phyloP scores from a whole-genome alignment of 2,113 vertebrate species.

The Tenrec ecaudatus region DNA sequence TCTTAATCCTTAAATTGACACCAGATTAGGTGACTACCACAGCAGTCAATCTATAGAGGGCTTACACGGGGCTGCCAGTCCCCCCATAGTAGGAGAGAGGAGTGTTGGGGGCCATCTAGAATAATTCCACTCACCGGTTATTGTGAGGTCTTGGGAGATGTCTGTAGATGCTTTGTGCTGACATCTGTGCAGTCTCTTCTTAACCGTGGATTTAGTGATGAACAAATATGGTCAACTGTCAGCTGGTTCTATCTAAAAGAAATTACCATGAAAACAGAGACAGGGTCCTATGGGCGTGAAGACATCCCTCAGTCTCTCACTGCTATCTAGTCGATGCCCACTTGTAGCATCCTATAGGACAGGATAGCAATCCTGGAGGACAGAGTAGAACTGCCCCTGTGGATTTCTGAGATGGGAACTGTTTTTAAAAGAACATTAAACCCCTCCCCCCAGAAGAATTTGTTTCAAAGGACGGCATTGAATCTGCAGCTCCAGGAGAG shows the following conservation, averaged over 20 bases:
- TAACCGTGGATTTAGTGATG: not conserved
- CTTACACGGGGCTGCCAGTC: not conserved
- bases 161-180: not conserved
- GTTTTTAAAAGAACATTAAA: too few species aligned
- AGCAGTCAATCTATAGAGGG: too few species aligned
- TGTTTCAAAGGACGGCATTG: too few species aligned
- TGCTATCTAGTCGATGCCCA: too few species aligned
- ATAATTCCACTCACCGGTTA: not conserved
- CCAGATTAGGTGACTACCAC: too few species aligned
- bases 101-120: accelerated
- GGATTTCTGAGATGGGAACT: too few species aligned
- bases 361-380: too few species aligned
- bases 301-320: not conserved
- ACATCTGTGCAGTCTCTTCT: not conserved
- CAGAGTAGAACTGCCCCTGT: too few species aligned
- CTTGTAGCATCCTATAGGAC: too few species aligned
- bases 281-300: not conserved
- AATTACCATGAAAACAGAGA: not conserved
- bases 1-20: too few species aligned
- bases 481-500: too few species aligned
- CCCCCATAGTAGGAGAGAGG: accelerated
- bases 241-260: not conserved
- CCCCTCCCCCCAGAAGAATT: too few species aligned
- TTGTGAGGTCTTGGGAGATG: not conserved
- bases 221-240: not conserved